phyloP scores from a whole-genome alignment of 1,140 invertebrate species.

The Ceratosolen fusciceps region DNA sequence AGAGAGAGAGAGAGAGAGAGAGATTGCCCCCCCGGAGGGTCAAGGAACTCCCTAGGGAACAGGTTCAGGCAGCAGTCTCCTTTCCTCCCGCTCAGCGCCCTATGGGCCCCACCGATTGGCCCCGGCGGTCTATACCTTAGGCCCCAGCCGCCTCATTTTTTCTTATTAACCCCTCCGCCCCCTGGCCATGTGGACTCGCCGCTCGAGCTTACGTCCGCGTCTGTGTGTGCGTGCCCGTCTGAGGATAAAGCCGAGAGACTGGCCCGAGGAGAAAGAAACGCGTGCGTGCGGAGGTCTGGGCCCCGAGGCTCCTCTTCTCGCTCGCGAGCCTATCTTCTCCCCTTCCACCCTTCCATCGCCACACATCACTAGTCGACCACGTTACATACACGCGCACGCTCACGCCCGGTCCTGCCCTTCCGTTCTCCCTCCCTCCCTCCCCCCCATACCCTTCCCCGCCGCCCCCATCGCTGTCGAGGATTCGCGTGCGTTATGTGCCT shows the following conservation, averaged over 20 bases:
- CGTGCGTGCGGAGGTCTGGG: slow-evolving; percentile 51
- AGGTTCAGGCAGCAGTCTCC: slow-evolving; percentile 69
- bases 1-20: slow-evolving; percentile 37
- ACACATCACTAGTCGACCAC: no score
- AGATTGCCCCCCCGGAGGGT: slow-evolving; percentile 61
- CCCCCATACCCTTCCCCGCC: slow-evolving; percentile 15
- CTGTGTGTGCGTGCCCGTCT: not conserved
- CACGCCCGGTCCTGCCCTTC: slow-evolving; percentile 11
- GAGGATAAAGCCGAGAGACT: not conserved
- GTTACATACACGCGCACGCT: slow-evolving; percentile 29
- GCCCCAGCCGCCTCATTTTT: slow-evolving; percentile 64
- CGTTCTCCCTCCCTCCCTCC: slow-evolving; percentile 1
- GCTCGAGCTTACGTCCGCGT: slow-evolving; percentile 14
- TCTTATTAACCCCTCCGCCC: no score
- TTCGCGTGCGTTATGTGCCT: slow-evolving; percentile 36
- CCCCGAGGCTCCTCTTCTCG: slow-evolving; percentile 46
- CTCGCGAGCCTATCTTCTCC: slow-evolving; percentile 16
- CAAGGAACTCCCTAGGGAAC: slow-evolving; percentile 73
- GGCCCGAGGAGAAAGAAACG: slow-evolving; percentile 35
- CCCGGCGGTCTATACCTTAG: not conserved
- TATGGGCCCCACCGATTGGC: slow-evolving; percentile 48
- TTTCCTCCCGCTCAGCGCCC: slow-evolving; percentile 61
- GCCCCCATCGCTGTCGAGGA: slow-evolving; percentile 36
- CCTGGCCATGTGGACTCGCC: slow-evolving; percentile 50
- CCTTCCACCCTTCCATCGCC: slow-evolving; percentile 3